These are phyloP conservation scores for Falco berigora DNA, from an alignment of 2,797 vertebrate species.

Conservation along the genomic window DNA sequence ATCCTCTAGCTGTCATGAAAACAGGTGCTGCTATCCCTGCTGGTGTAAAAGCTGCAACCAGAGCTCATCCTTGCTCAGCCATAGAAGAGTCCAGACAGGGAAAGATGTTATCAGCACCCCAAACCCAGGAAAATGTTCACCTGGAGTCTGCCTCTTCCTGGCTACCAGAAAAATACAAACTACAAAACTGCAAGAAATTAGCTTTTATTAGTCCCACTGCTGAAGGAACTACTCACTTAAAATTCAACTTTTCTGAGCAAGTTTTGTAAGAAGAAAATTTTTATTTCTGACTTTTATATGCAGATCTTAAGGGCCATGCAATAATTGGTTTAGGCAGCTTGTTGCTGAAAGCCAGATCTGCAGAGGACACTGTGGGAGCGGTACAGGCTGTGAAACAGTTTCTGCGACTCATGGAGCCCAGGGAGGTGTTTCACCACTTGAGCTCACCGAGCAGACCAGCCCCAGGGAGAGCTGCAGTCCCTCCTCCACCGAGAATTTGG, in stretches of 20 bases:
- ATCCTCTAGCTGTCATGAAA: background rate
- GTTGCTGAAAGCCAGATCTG: background rate
- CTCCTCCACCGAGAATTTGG: background rate
- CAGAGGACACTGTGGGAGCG: fast-evolving
- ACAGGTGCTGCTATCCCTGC: fast-evolving
- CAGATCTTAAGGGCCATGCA: background rate
- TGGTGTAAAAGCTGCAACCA: background rate
- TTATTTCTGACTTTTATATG: background rate
- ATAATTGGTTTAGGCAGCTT: background rate
- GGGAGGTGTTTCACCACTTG: background rate
- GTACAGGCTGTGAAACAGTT: background rate
- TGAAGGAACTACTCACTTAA: background rate
- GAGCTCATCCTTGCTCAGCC: background rate
- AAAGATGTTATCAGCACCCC: background rate
- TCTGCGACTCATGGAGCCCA: background rate
- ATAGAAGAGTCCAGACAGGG: background rate
- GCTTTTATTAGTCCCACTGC: background rate
- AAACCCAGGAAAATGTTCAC: background rate
- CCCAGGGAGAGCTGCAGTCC: background rate
- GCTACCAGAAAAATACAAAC: background rate
- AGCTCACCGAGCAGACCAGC: background rate
- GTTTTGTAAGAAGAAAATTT: background rate
- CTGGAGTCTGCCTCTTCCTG: background rate
- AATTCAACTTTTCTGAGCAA: background rate
- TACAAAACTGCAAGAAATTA: background rate